A percentile compares a stretch with the other conserved stretches of the same genome.
phyloP scores from a whole-genome alignment of 2,797 vertebrate genomes.

The Acanthiza pusilla region DNA sequence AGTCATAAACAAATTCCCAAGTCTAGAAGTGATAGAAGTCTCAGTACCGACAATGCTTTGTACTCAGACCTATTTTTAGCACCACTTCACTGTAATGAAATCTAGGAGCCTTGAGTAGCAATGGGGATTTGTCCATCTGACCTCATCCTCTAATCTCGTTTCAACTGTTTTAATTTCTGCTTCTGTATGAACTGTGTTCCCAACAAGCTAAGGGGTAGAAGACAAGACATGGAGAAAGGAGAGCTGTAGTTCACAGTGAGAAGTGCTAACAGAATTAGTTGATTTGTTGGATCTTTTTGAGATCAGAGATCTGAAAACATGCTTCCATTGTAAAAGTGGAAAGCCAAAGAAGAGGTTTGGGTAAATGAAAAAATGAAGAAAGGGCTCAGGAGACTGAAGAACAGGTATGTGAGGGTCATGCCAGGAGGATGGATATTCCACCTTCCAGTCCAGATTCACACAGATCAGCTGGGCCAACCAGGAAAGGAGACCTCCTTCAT shows the following conservation, averaged over 20 bases:
- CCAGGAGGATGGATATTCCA: neutral
- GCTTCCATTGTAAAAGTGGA: neutral
- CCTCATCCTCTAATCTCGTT: neutral
- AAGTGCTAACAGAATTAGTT: neutral
- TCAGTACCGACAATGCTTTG: neutral
- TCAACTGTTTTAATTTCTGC: neutral
- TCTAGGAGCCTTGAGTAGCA: neutral
- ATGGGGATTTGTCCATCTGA: neutral
- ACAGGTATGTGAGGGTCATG: neutral
- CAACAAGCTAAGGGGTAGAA: neutral
- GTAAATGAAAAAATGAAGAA: neutral
- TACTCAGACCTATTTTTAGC: neutral
- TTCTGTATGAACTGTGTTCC: neutral
- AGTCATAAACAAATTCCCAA: neutral
- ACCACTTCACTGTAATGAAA: neutral
- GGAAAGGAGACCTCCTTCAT: neutral
- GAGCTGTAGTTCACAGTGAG: neutral
- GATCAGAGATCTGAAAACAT: neutral
- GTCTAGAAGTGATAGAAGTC: neutral
- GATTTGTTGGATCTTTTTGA: neutral
- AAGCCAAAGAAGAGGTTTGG: neutral
- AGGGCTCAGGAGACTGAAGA: neutral
- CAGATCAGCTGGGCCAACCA: neutral
- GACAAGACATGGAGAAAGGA: neutral
- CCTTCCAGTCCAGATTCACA: neutral